Evolutionary conservation across 64 coral and sea anemone genomes (phyloP).

Genomic region (Astreopora myriophthalma): DNA sequence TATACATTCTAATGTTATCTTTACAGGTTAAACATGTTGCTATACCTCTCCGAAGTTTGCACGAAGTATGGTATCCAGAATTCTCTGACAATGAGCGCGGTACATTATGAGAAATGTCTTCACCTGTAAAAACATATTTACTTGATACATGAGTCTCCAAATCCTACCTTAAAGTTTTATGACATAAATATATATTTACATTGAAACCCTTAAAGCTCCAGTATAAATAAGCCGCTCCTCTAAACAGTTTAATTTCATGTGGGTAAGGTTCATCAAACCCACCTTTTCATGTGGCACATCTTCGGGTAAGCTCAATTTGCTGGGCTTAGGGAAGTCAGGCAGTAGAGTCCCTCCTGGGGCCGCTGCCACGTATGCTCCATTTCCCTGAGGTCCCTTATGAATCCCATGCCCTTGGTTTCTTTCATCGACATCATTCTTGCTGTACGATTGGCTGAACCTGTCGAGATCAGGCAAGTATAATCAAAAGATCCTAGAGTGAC

Average conservation of each 20-base stretch:
- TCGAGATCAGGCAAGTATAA: no score
- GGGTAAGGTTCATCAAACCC: no score
- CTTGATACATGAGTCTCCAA: not conserved
- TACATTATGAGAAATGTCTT: conserved; percentile 99
- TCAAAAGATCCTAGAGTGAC: no score
- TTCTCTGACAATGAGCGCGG: conserved; percentile 94
- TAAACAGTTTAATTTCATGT: no score
- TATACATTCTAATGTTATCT: not conserved
- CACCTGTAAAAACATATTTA: conserved; percentile 57
- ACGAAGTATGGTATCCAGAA: conserved; percentile 91
- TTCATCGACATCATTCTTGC: conserved; percentile 84
- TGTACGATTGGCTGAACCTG: conserved; percentile 95
- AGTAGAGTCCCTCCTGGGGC: conserved; percentile 91
- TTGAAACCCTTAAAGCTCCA: no score
- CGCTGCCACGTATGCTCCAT: conserved; percentile 64
- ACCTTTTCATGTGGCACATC: conserved; percentile 91
- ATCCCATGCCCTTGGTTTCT: conserved; percentile 40
- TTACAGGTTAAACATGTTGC: not conserved
- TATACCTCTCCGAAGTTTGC: conserved; percentile 99
- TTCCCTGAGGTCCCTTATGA: conserved; percentile 69
- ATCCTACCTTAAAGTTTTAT: not conserved
- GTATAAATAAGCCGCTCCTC: no score
- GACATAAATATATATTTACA: not conserved
- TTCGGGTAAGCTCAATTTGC: conserved; percentile 73
- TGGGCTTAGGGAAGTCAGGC: conserved; percentile 86